A percentile compares a stretch with the other conserved stretches of the same genome.
Conservation (phyloP, 2,113 vertebrate genomes). For the Montifringilla adamsi region DNA sequence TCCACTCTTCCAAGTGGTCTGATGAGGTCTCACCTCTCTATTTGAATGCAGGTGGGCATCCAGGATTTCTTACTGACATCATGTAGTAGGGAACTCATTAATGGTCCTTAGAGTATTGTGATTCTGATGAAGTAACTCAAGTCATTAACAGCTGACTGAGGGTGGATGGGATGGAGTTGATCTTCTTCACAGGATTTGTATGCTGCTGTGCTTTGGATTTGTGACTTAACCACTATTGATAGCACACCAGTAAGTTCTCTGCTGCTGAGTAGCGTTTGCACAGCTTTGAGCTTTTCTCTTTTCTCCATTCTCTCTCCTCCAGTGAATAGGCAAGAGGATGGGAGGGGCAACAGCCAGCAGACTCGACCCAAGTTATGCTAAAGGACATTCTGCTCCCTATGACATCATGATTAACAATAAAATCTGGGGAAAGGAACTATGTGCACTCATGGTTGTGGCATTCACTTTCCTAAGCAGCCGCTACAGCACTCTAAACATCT, state of each 20-base stretch:
- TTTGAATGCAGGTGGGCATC: not conserved
- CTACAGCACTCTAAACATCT: not conserved
- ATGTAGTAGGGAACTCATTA: not conserved
- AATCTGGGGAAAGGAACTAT: not conserved
- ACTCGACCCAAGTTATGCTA: not conserved
- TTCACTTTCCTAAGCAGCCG: not conserved
- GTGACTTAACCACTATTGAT: not conserved
- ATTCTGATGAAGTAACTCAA: not conserved
- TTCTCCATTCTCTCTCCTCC: not conserved
- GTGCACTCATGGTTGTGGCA: accelerated
- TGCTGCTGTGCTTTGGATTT: not conserved
- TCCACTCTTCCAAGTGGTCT: not conserved
- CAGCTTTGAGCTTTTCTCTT: not conserved
- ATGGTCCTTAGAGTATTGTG: not conserved
- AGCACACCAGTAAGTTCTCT: not conserved
- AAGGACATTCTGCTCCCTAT: accelerated
- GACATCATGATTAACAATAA: not conserved
- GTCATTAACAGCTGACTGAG: not conserved
- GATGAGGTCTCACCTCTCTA: not conserved
- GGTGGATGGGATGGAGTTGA: not conserved
- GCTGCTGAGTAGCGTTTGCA: not conserved
- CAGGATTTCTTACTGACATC: not conserved
- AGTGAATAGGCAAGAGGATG: not conserved
- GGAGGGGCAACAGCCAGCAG: not conserved
- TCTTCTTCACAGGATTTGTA: not conserved